Base-by-base conservation (phyloP, 2,113 vertebrate genomes). In the Atractosteus spatula region DNA sequence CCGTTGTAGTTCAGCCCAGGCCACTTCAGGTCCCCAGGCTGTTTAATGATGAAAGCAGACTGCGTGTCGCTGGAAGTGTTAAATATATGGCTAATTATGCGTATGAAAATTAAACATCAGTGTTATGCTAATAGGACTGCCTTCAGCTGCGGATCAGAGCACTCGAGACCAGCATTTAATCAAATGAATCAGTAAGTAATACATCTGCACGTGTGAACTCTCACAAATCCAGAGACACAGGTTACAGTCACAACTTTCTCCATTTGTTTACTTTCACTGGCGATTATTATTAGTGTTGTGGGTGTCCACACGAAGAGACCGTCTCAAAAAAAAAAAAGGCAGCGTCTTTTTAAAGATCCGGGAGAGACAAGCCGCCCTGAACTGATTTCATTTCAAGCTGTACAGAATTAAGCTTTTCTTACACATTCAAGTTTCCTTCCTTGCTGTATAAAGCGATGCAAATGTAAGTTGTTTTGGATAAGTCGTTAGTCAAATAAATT, bases 81-180 rank as follows among this genome's bases (percentile, higher is more conserved):
- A 98, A 99, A 97, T 95, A 96, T 94, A 96, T 94, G 94, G 91
- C 93, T 98, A 98, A 99, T 99, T 97, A 98, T 95, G 94, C 95
- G 95, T 95, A 95, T 97, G 95, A 97, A 96, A 98, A 98, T 98
- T 94, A 94, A 98, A 95, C 94, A 91, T 93, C 89, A 95, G 93
- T 97, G 94, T 96, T 96, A 98, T 98, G 96, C 92, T 96, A 99
- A 98, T 98, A 86, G 89, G 79, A 85, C 90, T 91, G 95, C 88
- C 92, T 95, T 95, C 94, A 92, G 94, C 94, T 95, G 94, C 87
- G 89, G 92, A 93, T 94, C 91, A 85, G 84, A 94, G 91, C 93
- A 92, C 92, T 95, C 91, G 91, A 94, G 93, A 94, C 92, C 91
- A 93, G 89, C 91, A 94, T 97, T 96, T 96, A 96, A 97, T 97